These are phyloP conservation scores for Orussus abietinus DNA, from an alignment of 1,140 invertebrate species.

Conservation along the genomic window DNA sequence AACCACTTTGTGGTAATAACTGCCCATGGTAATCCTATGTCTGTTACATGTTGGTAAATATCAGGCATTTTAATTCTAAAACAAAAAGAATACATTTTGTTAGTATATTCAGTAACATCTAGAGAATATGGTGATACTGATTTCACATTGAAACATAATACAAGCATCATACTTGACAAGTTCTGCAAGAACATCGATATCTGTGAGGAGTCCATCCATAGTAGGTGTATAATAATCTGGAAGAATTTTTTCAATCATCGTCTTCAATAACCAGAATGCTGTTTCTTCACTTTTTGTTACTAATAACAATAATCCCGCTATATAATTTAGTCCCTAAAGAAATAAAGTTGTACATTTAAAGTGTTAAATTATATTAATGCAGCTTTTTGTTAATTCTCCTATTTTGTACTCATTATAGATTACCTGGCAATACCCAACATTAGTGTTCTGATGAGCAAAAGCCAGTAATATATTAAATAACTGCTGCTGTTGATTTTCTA, in stretches of 20 bases:
- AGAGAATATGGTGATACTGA: no score
- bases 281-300: slow-evolving; percentile 85
- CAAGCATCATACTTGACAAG: slow-evolving; percentile 60
- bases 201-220: slow-evolving; percentile 82
- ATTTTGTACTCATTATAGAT: slow-evolving; percentile 9
- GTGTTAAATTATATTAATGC: not conserved
- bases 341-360: slow-evolving; percentile 6
- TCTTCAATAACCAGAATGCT: slow-evolving; percentile 87
- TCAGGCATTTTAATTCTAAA: slow-evolving; percentile 71
- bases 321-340: slow-evolving; percentile 80
- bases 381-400: slow-evolving; percentile 3
- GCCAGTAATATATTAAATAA: slow-evolving; percentile 82
- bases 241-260: slow-evolving; percentile 79
- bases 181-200: slow-evolving; percentile 83
- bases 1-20: slow-evolving; percentile 92
- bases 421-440: slow-evolving; percentile 87
- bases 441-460: slow-evolving; percentile 83
- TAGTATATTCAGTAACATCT: not conserved
- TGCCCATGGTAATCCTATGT: slow-evolving; percentile 77
- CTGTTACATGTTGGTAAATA: slow-evolving; percentile 73
- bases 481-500: slow-evolving; percentile 67
- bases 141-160: no score
- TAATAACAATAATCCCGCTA: slow-evolving; percentile 80
- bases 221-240: slow-evolving; percentile 85
- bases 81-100: slow-evolving; percentile 14